Percentiles rank a stretch among this genome's conserved stretches.
These are phyloP conservation scores for Drosophila anomelani DNA, from an alignment of 2,888 invertebrate species.

Conservation along the genomic window DNA sequence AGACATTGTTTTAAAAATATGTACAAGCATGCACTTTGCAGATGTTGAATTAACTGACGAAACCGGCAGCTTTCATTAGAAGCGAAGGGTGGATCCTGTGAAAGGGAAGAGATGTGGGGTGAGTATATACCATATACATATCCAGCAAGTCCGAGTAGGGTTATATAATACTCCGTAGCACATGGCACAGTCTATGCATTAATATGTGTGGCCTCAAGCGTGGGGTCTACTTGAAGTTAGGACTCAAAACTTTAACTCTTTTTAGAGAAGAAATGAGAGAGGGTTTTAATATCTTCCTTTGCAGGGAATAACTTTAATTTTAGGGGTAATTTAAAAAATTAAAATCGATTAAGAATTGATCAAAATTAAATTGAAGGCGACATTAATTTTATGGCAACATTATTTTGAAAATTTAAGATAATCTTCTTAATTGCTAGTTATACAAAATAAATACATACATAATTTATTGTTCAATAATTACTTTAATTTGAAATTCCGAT, in stretches of 20 bases:
- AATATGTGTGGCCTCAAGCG: slow-evolving; percentile 1
- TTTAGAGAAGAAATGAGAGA: background rate
- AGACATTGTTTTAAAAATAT: slow-evolving; percentile 44
- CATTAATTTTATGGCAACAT: background rate
- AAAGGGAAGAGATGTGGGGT: slow-evolving; percentile 5
- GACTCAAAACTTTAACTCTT: background rate
- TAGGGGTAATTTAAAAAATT: background rate
- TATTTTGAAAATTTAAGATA: background rate
- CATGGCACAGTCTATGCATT: slow-evolving; percentile 8
- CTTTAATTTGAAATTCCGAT: background rate
- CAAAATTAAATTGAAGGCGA: background rate
- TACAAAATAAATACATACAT: too few relatives aligned
- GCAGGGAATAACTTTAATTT: background rate
- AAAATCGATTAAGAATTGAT: background rate
- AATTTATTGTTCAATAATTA: too few relatives aligned
- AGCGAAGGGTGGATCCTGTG: slow-evolving; percentile 6
- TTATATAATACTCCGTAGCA: background rate
- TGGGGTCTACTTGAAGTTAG: background rate
- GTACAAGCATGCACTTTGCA: slow-evolving; percentile 41
- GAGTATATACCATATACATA: slow-evolving; percentile 17
- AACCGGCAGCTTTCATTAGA: slow-evolving; percentile 40
- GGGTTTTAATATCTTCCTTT: too few relatives aligned
- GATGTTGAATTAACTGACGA: slow-evolving; percentile 46
- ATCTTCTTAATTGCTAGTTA: too few relatives aligned
- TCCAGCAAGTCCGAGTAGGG: background rate